Evolutionary conservation across 2,888 invertebrate genomes (phyloP), one percentile per base, ranked within the genome.

Genomic region (Tethea ocularis): DNA sequence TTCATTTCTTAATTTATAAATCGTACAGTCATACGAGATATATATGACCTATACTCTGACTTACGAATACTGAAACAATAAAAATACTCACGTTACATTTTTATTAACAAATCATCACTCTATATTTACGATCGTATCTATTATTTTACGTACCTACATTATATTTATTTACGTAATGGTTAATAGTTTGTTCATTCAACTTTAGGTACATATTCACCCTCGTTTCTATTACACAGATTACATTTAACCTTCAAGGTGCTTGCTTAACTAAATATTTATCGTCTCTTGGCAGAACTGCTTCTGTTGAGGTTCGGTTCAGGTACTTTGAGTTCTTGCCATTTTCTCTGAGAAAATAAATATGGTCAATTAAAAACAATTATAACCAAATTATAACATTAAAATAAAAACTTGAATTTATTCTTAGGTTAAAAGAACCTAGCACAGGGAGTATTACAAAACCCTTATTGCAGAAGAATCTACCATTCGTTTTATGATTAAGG

Each of bases 251-350:
- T 29, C 17, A 17, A 46, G 29, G 23, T 51, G 52, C 20, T 23
- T 51, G 52, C 20, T 59, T 36, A 55, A 33, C 11, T 33, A 38
- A 41, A 52, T 33, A 36, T 59, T 33, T 62, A 59, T 57, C 51
- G 63, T 57, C 74, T 73, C 66, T 77, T 77, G 51, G 74, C 67
- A 3, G 80, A 75, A 20, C 71, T 75, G 3, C 68, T 68, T 63
- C 84, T 72, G 61, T 69, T 79, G 20, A 82, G 61, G 55, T 74
- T 84, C 3, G 88, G 83, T 60, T 91, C 91, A 11, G 88, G 87
- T 63, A 92, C 89, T 79, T 88, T 90, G 22, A 92, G 71, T 67
- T 92, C 92, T 23, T 86, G 84, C 93, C 93, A 93, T 82, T 91
- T 85, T 86, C 89, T 92, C 93, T 93, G 87, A 23, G 81, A 82